A percentile compares a stretch with the other conserved stretches of the same genome.
Conservation (phyloP, 1,140 invertebrate genomes). For the Neodiprion pinetum region DNA sequence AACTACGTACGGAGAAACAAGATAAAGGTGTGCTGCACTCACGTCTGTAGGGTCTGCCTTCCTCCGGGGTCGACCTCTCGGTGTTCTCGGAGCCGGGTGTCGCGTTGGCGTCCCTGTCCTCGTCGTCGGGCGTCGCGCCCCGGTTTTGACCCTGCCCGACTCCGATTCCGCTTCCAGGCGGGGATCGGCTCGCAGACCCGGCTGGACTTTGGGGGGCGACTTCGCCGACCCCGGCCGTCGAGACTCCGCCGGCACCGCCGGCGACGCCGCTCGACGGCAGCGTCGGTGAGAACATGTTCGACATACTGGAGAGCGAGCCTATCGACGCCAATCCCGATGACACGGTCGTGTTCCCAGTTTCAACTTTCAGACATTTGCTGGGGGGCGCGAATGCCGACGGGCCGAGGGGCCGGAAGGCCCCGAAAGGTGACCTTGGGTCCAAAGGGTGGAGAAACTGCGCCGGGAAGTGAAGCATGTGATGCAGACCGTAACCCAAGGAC, state of each 20-base stretch:
- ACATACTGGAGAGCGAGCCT: constrained; percentile 55
- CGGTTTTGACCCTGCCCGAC: constrained; percentile 35
- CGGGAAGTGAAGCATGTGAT: constrained; percentile 64
- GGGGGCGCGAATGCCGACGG: constrained; percentile 66
- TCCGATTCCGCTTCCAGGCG: constrained; percentile 37
- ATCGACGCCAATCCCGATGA: constrained; percentile 53
- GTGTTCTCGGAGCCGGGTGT: constrained; percentile 66
- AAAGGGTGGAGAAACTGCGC: constrained; percentile 63
- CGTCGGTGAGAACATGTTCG: constrained; percentile 60
- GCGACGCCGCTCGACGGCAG: constrained; percentile 35
- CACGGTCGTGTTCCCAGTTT: constrained; percentile 46
- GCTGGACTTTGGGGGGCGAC: constrained; percentile 50
- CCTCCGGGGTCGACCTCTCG: constrained; percentile 65
- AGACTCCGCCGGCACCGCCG: constrained; percentile 36
- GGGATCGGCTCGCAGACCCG: constrained; percentile 46
- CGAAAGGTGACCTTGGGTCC: constrained; percentile 59
- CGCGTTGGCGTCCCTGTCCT: constrained; percentile 62
- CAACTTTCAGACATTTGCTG: constrained; percentile 63
- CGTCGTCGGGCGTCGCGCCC: constrained; percentile 53
- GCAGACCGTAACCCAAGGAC: constrained; percentile 62
- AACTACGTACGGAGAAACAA: too few species aligned
- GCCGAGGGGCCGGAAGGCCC: constrained; percentile 55
- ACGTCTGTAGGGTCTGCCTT: constrained; percentile 64
- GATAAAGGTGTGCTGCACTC: constrained; percentile 42
- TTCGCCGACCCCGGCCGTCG: constrained; percentile 38